These are phyloP conservation scores for Tanytarsus gracilentus DNA, from an alignment of 2,888 invertebrate genomes.

Conservation along the genomic window DNA sequence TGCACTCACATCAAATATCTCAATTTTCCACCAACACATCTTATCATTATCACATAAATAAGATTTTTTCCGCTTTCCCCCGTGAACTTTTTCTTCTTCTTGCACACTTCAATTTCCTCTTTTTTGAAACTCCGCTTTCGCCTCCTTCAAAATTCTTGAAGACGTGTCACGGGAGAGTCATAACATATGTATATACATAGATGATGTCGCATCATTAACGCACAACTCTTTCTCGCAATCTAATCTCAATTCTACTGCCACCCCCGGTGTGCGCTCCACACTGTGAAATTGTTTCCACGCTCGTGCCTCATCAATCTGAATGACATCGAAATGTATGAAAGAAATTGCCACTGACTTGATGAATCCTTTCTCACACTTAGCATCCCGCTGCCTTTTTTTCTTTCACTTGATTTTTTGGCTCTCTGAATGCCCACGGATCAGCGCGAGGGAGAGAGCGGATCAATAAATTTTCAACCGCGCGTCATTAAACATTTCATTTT, in stretches of 20 bases:
- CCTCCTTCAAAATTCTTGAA: not conserved
- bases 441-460: not conserved
- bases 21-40: no score
- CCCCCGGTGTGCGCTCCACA: not conserved
- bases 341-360: not conserved
- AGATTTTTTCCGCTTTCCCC: no score
- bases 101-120: no score
- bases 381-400: not conserved
- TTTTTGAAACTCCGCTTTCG: not conserved
- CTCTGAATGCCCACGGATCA: not conserved
- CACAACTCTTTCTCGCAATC: conserved; percentile 10
- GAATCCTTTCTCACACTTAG: not conserved
- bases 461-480: not conserved
- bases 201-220: conserved; percentile 4
- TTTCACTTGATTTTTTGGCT: not conserved
- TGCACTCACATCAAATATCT: no score
- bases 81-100: no score
- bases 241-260: no score
- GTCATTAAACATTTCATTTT: conserved; percentile 3
- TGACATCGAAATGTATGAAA: no score
- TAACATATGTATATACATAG: not conserved
- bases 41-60: no score
- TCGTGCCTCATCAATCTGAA: no score
- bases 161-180: not conserved
- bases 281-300: no score